A percentile compares a stretch with the other conserved stretches of the same genome.
Evolutionary conservation across 2,797 vertebrate genomes (phyloP).

Genomic region (Heliangelus exortis): DNA sequence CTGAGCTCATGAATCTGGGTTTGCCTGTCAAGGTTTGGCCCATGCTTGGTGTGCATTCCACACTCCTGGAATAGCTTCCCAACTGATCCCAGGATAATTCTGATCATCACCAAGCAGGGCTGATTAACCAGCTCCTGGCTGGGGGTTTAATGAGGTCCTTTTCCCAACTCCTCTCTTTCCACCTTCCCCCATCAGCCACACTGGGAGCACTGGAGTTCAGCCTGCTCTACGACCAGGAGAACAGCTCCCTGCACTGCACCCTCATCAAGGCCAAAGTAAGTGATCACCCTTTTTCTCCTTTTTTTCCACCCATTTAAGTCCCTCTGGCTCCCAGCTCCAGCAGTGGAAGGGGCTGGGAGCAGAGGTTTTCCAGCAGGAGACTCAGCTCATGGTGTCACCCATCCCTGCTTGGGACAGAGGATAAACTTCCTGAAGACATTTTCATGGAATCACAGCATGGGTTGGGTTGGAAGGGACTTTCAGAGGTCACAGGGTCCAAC

Average conservation of each 20-base stretch:
- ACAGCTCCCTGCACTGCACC: constrained; percentile 86
- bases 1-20: background rate
- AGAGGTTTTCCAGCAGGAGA: accelerated
- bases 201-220: constrained; percentile 94
- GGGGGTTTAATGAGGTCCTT: background rate
- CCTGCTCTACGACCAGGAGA: constrained; percentile 88
- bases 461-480: too few species aligned
- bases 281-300: background rate
- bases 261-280: constrained; percentile 92
- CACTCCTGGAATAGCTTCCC: background rate
- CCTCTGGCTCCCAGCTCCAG: background rate
- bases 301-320: accelerated
- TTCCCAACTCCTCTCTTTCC: background rate
- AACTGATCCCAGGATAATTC: background rate
- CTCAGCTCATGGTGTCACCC: background rate
- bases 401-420: accelerated
- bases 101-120: background rate
- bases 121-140: background rate
- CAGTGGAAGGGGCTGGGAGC: background rate
- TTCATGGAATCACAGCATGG: too few species aligned
- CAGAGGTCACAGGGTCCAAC: too few species aligned
- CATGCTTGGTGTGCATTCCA: background rate
- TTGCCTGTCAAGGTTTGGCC: accelerated
- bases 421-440: accelerated
- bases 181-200: constrained; percentile 80